Percentiles rank a stretch among this genome's conserved stretches.
phyloP scores from a whole-genome alignment of 2,797 vertebrate genomes.

The Yasuhikotakia modesta region DNA sequence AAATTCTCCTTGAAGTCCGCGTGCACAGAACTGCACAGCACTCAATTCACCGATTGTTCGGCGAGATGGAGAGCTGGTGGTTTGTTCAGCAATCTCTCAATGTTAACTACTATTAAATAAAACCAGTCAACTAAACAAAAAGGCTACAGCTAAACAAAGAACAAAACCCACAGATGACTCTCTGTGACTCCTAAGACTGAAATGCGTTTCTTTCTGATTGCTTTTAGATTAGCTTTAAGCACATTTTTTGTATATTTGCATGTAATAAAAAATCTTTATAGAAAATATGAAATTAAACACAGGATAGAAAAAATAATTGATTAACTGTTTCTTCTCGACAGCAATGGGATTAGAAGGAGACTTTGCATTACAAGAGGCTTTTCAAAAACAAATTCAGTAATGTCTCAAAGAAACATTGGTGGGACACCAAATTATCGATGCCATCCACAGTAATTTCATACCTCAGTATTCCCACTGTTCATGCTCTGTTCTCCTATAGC shows the following conservation, averaged over 20 bases:
- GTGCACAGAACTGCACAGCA: conserved; percentile 76
- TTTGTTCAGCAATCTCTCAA: conserved; percentile 62
- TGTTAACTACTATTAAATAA: conserved; percentile 50
- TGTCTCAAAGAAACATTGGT: no score
- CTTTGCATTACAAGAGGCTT: background rate
- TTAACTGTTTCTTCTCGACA: background rate
- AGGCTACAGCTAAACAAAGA: conserved; percentile 31
- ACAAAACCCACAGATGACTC: background rate
- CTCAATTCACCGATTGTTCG: conserved; percentile 77
- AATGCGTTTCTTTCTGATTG: background rate
- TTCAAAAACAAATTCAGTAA: no score
- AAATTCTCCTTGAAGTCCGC: conserved; percentile 87
- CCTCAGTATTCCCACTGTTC: no score
- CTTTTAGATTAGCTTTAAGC: background rate
- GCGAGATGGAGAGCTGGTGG: conserved; percentile 66
- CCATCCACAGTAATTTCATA: no score
- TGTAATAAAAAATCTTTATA: no score
- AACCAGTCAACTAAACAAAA: conserved; percentile 46
- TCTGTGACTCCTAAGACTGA: background rate
- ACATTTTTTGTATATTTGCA: background rate
- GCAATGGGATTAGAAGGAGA: background rate
- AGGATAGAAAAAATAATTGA: no score
- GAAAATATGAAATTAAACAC: background rate
- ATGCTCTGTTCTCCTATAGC: background rate
- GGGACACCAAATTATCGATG: no score